These are phyloP conservation scores for Cossypha heuglini DNA, from an alignment of 2,797 vertebrate genomes.

Conservation along the genomic window DNA sequence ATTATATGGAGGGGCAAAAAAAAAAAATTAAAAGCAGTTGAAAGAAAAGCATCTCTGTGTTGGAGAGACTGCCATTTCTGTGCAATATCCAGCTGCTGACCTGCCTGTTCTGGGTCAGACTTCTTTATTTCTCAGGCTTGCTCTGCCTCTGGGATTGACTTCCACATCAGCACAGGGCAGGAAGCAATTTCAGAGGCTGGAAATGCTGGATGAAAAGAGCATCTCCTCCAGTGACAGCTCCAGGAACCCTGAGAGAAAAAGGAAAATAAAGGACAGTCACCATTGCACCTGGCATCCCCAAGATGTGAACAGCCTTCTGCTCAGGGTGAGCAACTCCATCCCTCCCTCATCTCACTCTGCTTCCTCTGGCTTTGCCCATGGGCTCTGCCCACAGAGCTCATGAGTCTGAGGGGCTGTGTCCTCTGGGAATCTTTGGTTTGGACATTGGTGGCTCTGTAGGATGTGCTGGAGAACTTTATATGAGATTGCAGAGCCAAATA, in stretches of 20 bases:
- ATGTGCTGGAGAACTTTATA: accelerated
- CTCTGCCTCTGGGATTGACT: slow-evolving; percentile 22
- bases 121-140: slow-evolving; percentile 9
- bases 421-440: background rate
- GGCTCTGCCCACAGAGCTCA: background rate
- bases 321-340: background rate
- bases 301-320: background rate
- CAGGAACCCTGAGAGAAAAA: background rate
- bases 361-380: background rate
- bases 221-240: background rate
- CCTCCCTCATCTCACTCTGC: background rate
- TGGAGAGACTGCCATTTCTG: background rate
- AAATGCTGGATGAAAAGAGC: background rate
- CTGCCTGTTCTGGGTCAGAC: background rate
- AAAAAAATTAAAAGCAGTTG: background rate
- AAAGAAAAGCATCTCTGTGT: background rate
- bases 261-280: background rate
- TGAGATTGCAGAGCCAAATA: background rate
- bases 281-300: background rate
- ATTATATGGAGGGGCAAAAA: slow-evolving; percentile 48
- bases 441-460: background rate
- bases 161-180: slow-evolving; percentile 3
- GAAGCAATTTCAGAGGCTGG: background rate
- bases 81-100: slow-evolving; percentile 6
- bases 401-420: background rate